Conservation (phyloP, 2,113 vertebrate genomes). For the Eulemur macaco region DNA sequence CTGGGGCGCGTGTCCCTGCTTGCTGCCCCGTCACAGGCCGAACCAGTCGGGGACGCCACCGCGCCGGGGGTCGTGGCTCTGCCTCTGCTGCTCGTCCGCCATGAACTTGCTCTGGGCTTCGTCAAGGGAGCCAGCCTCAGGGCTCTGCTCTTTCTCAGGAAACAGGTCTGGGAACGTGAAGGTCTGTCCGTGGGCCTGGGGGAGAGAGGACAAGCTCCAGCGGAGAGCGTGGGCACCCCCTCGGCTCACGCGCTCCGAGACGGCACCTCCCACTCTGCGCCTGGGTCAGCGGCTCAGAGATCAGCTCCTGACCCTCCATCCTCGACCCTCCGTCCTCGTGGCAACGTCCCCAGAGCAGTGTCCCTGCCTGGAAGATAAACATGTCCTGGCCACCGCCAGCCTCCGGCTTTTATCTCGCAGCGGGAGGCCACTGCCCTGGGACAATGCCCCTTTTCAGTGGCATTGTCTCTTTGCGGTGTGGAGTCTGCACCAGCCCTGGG, state of each 20-base stretch:
- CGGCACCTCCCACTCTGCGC: neutral
- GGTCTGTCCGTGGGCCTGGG: constrained; percentile 91
- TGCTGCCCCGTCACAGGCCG: constrained; percentile 86
- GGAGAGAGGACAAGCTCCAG: neutral
- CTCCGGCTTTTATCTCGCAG: constrained; percentile 77
- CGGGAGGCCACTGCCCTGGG: constrained; percentile 70
- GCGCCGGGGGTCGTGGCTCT: constrained; percentile 88
- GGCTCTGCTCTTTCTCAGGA: constrained; percentile 83
- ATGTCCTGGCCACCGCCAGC: neutral
- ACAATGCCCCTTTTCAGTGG: constrained; percentile 70
- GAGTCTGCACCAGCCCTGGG: constrained; percentile 48
- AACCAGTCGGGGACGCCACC: constrained; percentile 94
- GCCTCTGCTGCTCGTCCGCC: constrained; percentile 87
- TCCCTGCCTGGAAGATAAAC: neutral
- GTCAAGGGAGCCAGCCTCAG: constrained; percentile 80
- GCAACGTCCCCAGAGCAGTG: no score
- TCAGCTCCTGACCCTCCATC: neutral
- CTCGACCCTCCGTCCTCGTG: no score
- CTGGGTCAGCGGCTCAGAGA: neutral
- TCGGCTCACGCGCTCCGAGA: neutral
- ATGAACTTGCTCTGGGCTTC: constrained; percentile 84
- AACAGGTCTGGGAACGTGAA: constrained; percentile 96
- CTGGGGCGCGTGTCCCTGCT: neutral
- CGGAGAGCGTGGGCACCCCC: neutral
- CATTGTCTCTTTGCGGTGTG: constrained; percentile 64